These are phyloP conservation scores for Myanophis thanlyinensis DNA, from an alignment of 2,113 vertebrate genomes.

Conservation along the genomic window DNA sequence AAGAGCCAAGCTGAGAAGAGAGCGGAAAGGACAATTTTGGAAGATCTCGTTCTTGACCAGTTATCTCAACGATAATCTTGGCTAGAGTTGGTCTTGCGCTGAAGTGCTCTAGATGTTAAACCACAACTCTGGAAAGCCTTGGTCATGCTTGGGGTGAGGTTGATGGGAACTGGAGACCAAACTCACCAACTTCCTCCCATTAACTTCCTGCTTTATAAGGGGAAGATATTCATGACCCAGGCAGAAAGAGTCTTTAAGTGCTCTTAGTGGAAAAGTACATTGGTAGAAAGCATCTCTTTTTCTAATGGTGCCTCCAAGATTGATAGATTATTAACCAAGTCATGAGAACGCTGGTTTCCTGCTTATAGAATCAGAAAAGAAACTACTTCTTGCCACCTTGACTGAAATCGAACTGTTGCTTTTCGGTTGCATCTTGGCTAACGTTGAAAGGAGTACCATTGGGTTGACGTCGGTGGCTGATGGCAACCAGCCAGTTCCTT, in stretches of 20 bases:
- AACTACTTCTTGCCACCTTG: not conserved
- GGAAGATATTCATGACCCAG: not conserved
- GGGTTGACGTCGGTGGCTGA: not conserved
- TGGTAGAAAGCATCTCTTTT: not conserved
- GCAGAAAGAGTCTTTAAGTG: not conserved
- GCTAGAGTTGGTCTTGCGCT: not conserved
- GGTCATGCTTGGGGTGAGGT: not conserved
- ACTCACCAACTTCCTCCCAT: not conserved
- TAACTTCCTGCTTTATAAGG: not conserved
- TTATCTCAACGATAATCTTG: not conserved
- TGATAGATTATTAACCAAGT: not conserved
- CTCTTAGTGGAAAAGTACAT: not conserved
- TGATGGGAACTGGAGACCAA: not conserved
- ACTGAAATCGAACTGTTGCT: not conserved
- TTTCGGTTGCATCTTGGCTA: conserved; percentile 23
- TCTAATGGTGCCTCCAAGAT: not conserved
- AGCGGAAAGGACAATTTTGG: not conserved
- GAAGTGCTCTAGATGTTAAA: not conserved
- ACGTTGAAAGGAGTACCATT: conserved; percentile 21
- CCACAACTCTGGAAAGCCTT: not conserved
- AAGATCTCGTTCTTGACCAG: not conserved
- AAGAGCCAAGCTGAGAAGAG: not conserved
- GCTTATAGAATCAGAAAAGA: not conserved
- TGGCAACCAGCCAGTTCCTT: conserved; percentile 28
- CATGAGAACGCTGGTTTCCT: not conserved